Conservation (phyloP, 2,888 invertebrate species). For the Sinelater perroti region DNA sequence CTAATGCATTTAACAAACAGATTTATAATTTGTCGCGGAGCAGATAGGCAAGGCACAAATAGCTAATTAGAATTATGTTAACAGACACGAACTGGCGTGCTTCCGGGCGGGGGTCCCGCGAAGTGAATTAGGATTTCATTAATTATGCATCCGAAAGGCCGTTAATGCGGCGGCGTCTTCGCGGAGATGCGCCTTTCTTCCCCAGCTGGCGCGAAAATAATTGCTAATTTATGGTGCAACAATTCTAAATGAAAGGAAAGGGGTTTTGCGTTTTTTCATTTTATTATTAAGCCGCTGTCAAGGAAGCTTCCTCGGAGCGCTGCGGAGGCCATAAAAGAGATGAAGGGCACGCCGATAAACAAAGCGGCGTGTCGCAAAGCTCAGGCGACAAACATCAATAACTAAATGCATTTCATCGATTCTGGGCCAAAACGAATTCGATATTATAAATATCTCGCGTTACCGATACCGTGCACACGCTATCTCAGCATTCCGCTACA, state of each 20-base stretch:
- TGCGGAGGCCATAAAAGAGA: too few relatives aligned
- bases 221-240: too few relatives aligned
- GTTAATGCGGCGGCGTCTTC: not conserved
- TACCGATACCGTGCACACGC: conserved; percentile 32
- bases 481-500: conserved; percentile 38
- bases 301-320: too few relatives aligned
- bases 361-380: too few relatives aligned
- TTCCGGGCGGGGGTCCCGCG: not conserved
- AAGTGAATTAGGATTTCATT: not conserved
- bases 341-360: too few relatives aligned
- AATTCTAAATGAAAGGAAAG: too few relatives aligned
- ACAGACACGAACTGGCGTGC: conserved; percentile 1
- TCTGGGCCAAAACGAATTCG: conserved; percentile 29
- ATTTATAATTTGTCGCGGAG: conserved; percentile 28
- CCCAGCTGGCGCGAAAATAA: too few relatives aligned
- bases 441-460: conserved; percentile 34
- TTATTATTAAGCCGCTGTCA: too few relatives aligned
- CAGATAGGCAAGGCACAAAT: conserved; percentile 15
- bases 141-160: not conserved
- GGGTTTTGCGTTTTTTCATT: too few relatives aligned
- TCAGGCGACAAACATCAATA: conserved; percentile 18
- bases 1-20: conserved; percentile 35
- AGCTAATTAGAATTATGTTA: conserved; percentile 17
- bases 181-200: too few relatives aligned
- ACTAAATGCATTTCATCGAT: conserved; percentile 30